Evolutionary conservation across 2,797 vertebrate genomes (phyloP), one percentile per base, ranked within the genome.

Genomic region (Taeniopygia guttata): DNA sequence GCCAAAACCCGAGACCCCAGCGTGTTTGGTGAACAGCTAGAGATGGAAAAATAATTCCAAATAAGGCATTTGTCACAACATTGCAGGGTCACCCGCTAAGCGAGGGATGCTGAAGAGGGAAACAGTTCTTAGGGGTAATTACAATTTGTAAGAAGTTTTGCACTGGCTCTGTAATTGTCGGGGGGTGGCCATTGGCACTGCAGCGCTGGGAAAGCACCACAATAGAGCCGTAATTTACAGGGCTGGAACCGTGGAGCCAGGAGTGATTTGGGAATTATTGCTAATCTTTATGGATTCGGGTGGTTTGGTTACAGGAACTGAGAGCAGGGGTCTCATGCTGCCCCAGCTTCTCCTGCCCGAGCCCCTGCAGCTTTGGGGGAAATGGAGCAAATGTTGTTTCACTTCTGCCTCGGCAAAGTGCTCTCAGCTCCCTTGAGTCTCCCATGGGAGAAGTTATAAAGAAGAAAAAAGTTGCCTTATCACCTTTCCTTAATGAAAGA

Each of bases 121-220:
- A 95, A 90, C 90, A 84, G 58, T 82, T 92, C 92, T 87, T 40
- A 70, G 77, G 76, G 89, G 77, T 96, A 94, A 94, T 96, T 96
- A 94, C 86, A 46, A 67, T 84, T 86, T 75, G 43, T 87, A 40
- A 56, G 92, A 93, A 95, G 95, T 96, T 95, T 90, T 75, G 56
- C 26, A 1, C 38, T 48, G 3, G 51, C 92, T 88, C 92, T 95
- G 84, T 93, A 86, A 90, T 93, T 95, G 92, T 92, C 17, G 0
- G 86, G 62, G 88, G 88, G 77, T 84, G 90, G 77, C 89, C 92
- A 92, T 12, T 76, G 93, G 88, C 88, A 75, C 84, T 13, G 51
- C 70, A 18, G 90, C 0, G 7, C 55, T 3, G 38, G 51, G 66
- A 64, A 73, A 77, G 77, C 73, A 29, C 85, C 93, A 75, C 96